Conservation (phyloP, 1,140 invertebrate species). For the Hylaeus volcanicus region DNA sequence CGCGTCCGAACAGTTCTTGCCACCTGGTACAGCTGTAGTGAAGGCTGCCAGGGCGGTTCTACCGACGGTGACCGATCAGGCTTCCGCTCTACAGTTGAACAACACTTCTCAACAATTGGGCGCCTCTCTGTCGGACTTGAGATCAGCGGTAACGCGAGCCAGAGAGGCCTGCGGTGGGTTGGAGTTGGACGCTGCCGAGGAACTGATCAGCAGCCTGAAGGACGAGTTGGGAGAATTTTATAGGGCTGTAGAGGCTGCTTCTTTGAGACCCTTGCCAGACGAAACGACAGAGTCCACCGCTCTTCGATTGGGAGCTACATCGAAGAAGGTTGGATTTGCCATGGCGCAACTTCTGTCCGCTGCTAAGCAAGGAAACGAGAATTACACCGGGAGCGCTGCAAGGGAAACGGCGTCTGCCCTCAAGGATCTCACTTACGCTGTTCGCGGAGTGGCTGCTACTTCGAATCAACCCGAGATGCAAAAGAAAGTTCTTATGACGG, state of each 20-base stretch:
- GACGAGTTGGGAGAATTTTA: slow-evolving; percentile 91
- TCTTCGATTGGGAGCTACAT: slow-evolving; percentile 86
- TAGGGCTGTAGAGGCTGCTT: slow-evolving; percentile 85
- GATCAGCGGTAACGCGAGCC: slow-evolving; percentile 90
- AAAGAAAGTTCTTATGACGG: slow-evolving; percentile 85
- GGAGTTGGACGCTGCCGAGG: slow-evolving; percentile 91
- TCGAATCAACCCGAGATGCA: slow-evolving; percentile 84
- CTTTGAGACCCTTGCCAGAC: slow-evolving; percentile 90
- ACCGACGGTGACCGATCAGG: slow-evolving; percentile 92
- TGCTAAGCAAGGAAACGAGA: slow-evolving; percentile 91
- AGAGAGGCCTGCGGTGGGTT: slow-evolving; percentile 93
- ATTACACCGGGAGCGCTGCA: slow-evolving; percentile 91
- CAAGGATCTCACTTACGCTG: slow-evolving; percentile 85
- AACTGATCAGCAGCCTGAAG: slow-evolving; percentile 89
- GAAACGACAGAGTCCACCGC: slow-evolving; percentile 91
- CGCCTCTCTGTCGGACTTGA: slow-evolving; percentile 88
- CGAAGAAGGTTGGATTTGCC: slow-evolving; percentile 83
- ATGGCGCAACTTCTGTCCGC: slow-evolving; percentile 93
- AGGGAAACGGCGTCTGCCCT: slow-evolving; percentile 89
- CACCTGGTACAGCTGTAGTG: slow-evolving; percentile 87
- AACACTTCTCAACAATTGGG: slow-evolving; percentile 89
- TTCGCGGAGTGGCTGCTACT: slow-evolving; percentile 87
- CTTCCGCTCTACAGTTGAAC: slow-evolving; percentile 85
- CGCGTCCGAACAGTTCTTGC: slow-evolving; percentile 92
- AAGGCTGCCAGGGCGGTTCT: slow-evolving; percentile 90